phyloP scores from a whole-genome alignment of 1,140 invertebrate genomes.

The Drosophila nasuta region DNA sequence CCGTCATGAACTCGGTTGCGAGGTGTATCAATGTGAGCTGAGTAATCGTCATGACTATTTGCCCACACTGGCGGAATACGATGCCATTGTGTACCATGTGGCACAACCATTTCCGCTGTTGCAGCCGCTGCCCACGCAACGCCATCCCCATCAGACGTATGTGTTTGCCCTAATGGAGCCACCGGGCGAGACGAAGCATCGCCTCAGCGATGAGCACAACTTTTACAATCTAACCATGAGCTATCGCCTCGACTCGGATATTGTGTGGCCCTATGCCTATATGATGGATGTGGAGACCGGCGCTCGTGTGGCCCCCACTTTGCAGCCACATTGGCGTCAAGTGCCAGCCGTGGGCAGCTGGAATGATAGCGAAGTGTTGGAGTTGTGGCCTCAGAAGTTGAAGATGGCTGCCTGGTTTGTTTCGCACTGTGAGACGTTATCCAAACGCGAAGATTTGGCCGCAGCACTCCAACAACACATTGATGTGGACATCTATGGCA shows the following conservation, averaged over 20 bases:
- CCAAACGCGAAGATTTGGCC: constrained; percentile 86
- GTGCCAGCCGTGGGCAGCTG: constrained; percentile 20
- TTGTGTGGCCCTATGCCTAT: constrained; percentile 87
- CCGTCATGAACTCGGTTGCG: constrained; percentile 60
- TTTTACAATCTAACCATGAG: constrained; percentile 87
- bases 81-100: constrained; percentile 84
- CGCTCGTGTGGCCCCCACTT: constrained; percentile 58
- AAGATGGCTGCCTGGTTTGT: constrained; percentile 87
- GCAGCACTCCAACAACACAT: constrained; percentile 86
- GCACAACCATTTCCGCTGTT: constrained; percentile 65
- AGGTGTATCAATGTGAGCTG: constrained; percentile 67
- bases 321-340: constrained; percentile 52
- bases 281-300: constrained; percentile 71
- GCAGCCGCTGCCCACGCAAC: constrained; percentile 21
- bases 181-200: constrained; percentile 75
- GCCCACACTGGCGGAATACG: constrained; percentile 73
- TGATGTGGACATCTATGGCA: constrained; percentile 89
- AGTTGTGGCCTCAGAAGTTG: constrained; percentile 83
- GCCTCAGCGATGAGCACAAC: constrained; percentile 52
- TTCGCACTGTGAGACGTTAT: constrained; percentile 87
- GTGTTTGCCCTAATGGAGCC: constrained; percentile 79
- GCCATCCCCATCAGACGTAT: constrained; percentile 55
- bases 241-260: constrained; percentile 88
- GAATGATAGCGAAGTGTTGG: constrained; percentile 50
- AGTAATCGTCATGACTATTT: constrained; percentile 66